A percentile compares a stretch with the other conserved stretches of the same genome.
Conservation (phyloP, 92 coral and sea anemone genomes). For the Micromussa lordhowensis region DNA sequence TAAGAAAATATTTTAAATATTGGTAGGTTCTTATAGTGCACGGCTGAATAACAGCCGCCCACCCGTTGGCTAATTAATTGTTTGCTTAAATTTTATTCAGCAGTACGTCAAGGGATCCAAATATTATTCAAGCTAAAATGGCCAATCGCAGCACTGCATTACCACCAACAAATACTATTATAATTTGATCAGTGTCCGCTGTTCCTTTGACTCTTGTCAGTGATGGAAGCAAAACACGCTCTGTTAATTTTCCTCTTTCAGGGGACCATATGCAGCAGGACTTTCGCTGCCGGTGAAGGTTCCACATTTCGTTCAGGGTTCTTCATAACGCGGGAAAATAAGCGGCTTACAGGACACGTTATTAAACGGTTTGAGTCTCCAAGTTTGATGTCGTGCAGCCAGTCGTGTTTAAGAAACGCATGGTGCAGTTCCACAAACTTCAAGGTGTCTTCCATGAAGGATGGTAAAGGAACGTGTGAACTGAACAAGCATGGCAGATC, state of each 20-base stretch:
- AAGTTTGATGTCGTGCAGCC: background rate
- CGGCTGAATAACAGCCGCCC: too few relatives aligned
- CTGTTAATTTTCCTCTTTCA: background rate
- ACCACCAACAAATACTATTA: background rate
- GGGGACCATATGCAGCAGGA: background rate
- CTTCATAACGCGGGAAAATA: background rate
- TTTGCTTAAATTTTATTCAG: too few relatives aligned
- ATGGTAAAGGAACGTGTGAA: background rate
- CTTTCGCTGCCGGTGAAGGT: background rate
- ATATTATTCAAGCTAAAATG: background rate
- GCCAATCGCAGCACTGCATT: background rate
- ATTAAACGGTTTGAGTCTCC: background rate
- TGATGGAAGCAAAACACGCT: background rate
- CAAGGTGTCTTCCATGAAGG: background rate
- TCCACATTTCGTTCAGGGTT: background rate
- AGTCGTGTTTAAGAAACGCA: background rate
- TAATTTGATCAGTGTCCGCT: background rate
- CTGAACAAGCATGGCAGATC: background rate
- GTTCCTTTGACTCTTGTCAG: background rate
- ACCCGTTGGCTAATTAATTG: too few relatives aligned
- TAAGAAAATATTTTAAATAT: too few relatives aligned
- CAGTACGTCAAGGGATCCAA: too few relatives aligned
- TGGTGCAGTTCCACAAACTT: constrained; percentile 15
- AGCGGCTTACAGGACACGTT: background rate
- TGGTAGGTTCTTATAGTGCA: too few relatives aligned